Evolutionary conservation across 2,113 vertebrate species (phyloP).

Genomic region (Prochilodus magdalenae): DNA sequence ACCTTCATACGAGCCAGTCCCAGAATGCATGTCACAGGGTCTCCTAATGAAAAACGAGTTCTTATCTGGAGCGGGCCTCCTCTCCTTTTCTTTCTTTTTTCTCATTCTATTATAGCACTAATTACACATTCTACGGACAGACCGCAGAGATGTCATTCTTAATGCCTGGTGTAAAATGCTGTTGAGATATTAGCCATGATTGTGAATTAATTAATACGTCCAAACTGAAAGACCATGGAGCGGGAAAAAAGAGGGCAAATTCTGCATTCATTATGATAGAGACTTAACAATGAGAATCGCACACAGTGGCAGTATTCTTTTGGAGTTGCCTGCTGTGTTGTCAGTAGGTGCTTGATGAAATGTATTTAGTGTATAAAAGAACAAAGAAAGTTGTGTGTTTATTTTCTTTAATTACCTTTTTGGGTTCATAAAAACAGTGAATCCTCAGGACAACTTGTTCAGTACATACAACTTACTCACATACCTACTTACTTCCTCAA

Average conservation of each 20-base stretch:
- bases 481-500: too few relatives aligned
- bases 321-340: conserved; percentile 25
- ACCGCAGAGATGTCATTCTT: conserved; percentile 27
- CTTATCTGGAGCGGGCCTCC: neutral
- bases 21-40: conserved; percentile 1
- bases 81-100: neutral
- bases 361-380: neutral
- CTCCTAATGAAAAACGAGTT: conserved; percentile 19
- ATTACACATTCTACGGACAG: conserved; percentile 21
- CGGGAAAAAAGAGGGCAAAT: conserved; percentile 36
- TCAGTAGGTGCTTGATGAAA: conserved; percentile 9
- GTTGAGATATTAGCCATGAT: conserved; percentile 23
- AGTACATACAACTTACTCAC: too few relatives aligned
- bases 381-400: neutral
- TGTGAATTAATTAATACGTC: conserved; percentile 39
- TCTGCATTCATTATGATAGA: conserved; percentile 30
- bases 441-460: too few relatives aligned
- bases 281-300: neutral
- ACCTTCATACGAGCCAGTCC: neutral
- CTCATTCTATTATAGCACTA: conserved; percentile 10
- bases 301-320: neutral
- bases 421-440: neutral
- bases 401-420: neutral
- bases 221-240: conserved; percentile 26
- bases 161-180: conserved; percentile 9